Evolutionary conservation across 2,888 invertebrate species (phyloP), one percentile per base, ranked within the genome.

Genomic region (Gnatocerus cornutus): DNA sequence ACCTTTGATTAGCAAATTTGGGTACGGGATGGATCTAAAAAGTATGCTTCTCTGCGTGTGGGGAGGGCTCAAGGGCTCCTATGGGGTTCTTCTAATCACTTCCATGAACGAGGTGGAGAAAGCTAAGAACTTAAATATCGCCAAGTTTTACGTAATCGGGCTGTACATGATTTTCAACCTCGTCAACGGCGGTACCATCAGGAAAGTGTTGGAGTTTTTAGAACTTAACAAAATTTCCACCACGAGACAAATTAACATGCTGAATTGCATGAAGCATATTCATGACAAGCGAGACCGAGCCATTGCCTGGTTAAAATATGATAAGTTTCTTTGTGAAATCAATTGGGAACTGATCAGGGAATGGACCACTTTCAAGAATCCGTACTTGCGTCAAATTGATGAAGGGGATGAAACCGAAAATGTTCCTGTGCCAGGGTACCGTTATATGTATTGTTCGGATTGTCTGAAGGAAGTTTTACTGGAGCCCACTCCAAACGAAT

Each of bases 51-150:
- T 90, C 2, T 87, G 89, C 76, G 88, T 88, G 1, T 91, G 90
- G 90, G 89, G 90, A 12, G 90, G 90, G 0, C 80, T 90, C 0
- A 81, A 90, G 16, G 90, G 90, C 0, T 89, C 90, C 89, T 59
- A 27, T 21, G n/a, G 39, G 10, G 7, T 9, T 10, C 12, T 50
- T 1, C 1, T 10, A n/a, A 10, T 29, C 3, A 3, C 3, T n/a
- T 14, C 5, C 1, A 2, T 16, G 46, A 7, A 29, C 5, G 10
- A 29, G 5, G 21, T 5, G 3, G 10, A 46, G 4, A 2, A 4
- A 1, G 9, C 2, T 1, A 13, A n/a, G 1, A 16, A 14, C 1
- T 1, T 1, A 9, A 1, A 9, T 8, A 13, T 16, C 7, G 12
- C 13, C 16, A n/a, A 13, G 68, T 85, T 89, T 56, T 89, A 89